Evolutionary conservation across 2,797 vertebrate genomes (phyloP), one percentile per base, ranked within the genome.

Genomic region (Lutjanus argentimaculatus): DNA sequence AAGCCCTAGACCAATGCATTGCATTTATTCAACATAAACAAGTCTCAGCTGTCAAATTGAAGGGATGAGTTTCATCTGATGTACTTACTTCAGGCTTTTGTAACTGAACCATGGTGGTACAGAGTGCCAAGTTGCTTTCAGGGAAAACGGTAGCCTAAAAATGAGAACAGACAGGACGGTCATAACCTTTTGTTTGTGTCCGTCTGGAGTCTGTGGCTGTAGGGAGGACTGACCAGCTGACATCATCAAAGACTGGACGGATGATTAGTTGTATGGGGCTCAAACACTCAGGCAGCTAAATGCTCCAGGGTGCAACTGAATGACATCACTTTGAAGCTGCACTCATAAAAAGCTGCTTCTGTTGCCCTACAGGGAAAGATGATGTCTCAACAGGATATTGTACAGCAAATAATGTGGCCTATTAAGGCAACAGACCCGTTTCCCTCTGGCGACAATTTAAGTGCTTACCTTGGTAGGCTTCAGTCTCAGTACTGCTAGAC

Each of bases 281-380:
- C 51, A 40, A 58, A 58, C 42, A 4, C 57, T 68, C 51, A 19
- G 19, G 43, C 64, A 52, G 68, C 67, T 40, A 3, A 73, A 71
- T n/a, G 67, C 66, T 64, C 7, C 8, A 25, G 67, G 75, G 40
- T 58, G 69, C 69, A 64, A 76, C 79, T 57, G 42, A 77, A 55
- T 53, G 42, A 77, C 70, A 72, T 66, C 67, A 46, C 75, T 85
- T 79, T 80, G 75, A 83, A 79, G 77, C 45, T 21, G 13, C 2
- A 4, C 68, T 83, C 74, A 1, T 81, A 36, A 83, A 81, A 72
- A 14, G 21, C 30, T 12, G 58, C 40, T 59, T 55, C 49, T 57
- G 63, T 40, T 61, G 22, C 46, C 66, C 61, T 75, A 21, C 13
- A 11, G 73, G 64, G 70, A 42, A 63, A 46, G 19, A 40, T 46